Percentiles rank a stretch among this genome's conserved stretches.
These are phyloP conservation scores for Nicator chloris DNA, from an alignment of 2,113 vertebrate genomes.

Conservation along the genomic window DNA sequence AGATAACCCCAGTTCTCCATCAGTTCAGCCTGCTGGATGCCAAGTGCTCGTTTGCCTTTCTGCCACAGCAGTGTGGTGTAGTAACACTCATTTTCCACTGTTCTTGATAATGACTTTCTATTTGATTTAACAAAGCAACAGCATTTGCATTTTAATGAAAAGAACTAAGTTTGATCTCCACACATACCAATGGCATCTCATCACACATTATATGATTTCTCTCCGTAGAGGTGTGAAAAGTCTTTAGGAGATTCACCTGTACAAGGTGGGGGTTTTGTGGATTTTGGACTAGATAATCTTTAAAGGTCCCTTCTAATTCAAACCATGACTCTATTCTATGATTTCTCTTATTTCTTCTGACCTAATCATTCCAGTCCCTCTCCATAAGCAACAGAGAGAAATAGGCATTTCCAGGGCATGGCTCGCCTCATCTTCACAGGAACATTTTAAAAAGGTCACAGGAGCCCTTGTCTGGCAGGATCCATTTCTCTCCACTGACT, in stretches of 20 bases:
- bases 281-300: not conserved
- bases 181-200: not conserved
- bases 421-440: not conserved
- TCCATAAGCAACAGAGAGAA: not conserved
- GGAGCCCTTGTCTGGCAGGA: not conserved
- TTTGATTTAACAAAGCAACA: not conserved
- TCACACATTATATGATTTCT: not conserved
- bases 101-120: not conserved
- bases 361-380: not conserved
- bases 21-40: not conserved
- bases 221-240: not conserved
- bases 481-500: not conserved
- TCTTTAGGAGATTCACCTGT: not conserved
- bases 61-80: not conserved
- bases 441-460: constrained; percentile 10
- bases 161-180: not conserved
- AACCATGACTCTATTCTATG: not conserved
- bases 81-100: not conserved
- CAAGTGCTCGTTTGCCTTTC: not conserved
- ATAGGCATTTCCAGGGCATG: not conserved
- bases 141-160: not conserved
- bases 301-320: not conserved
- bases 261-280: not conserved
- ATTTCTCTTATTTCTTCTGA: not conserved
- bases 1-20: not conserved